A percentile compares a stretch with the other conserved stretches of the same genome.
phyloP scores from a whole-genome alignment of 2,888 invertebrate species.

The Leptinotarsa tumamoca region DNA sequence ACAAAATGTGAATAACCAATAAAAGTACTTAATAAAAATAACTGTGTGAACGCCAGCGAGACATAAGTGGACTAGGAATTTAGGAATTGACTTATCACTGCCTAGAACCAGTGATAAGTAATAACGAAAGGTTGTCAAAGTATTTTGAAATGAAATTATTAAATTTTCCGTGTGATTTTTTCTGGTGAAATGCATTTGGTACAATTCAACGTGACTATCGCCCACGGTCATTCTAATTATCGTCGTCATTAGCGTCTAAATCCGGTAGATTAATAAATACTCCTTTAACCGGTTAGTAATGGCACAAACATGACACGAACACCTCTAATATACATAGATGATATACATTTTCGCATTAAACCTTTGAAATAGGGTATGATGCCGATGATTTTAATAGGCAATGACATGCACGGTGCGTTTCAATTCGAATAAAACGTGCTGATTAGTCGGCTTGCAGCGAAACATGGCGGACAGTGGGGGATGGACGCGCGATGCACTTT shows the following conservation, averaged over 20 bases:
- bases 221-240: slow-evolving; percentile 20
- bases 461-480: slow-evolving; percentile 59
- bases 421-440: slow-evolving; percentile 64
- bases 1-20: no score
- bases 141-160: no score
- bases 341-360: slow-evolving; percentile 61
- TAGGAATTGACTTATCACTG: no score
- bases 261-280: slow-evolving; percentile 30
- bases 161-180: not conserved
- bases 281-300: slow-evolving; percentile 36
- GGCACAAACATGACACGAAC: slow-evolving; percentile 55
- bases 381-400: slow-evolving; percentile 65
- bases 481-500: slow-evolving; percentile 53
- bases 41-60: no score
- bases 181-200: not conserved
- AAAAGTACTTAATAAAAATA: no score
- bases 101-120: no score
- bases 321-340: slow-evolving; percentile 49
- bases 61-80: no score
- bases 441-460: slow-evolving; percentile 61
- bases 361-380: slow-evolving; percentile 59
- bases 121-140: no score
- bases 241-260: slow-evolving; percentile 26
- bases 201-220: not conserved
- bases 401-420: slow-evolving; percentile 64